Percentiles rank a stretch among this genome's conserved stretches.
phyloP scores from a whole-genome alignment of 2,888 invertebrate genomes.

The Xanthia icteritia region DNA sequence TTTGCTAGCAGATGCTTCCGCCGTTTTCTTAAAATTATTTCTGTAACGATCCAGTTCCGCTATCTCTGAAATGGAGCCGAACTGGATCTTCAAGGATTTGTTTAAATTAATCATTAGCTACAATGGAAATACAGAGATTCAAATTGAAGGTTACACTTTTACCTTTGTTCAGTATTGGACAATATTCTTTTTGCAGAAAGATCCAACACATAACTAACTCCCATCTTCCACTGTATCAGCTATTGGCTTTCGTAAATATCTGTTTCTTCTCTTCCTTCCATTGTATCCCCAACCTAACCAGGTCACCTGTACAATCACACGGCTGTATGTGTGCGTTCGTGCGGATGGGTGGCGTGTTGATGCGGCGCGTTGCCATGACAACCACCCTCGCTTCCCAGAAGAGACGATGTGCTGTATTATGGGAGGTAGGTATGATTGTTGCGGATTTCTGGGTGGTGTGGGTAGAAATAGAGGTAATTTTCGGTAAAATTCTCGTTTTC shows the following conservation, averaged over 20 bases:
- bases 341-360: constrained; percentile 82
- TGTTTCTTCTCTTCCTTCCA: constrained; percentile 4
- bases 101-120: background rate
- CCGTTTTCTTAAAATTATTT: background rate
- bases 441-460: constrained; percentile 40
- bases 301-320: constrained; percentile 88
- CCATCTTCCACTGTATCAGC: no score
- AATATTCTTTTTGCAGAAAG: background rate
- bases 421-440: constrained; percentile 40
- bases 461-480: background rate
- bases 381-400: constrained; percentile 86
- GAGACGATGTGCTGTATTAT: constrained; percentile 59
- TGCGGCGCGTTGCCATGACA: constrained; percentile 87
- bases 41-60: background rate
- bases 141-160: background rate
- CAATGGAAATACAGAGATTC: background rate
- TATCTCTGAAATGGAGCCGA: background rate
- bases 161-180: background rate
- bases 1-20: background rate
- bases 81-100: background rate
- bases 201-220: background rate
- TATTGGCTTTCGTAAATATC: background rate
- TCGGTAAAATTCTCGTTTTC: background rate
- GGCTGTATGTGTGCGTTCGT: constrained; percentile 68
- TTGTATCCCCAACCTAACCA: constrained; percentile 68